A percentile compares a stretch with the other conserved stretches of the same genome.
Evolutionary conservation across 2,888 invertebrate species (phyloP).

Genomic region (Rhagophthalmus giganteus): DNA sequence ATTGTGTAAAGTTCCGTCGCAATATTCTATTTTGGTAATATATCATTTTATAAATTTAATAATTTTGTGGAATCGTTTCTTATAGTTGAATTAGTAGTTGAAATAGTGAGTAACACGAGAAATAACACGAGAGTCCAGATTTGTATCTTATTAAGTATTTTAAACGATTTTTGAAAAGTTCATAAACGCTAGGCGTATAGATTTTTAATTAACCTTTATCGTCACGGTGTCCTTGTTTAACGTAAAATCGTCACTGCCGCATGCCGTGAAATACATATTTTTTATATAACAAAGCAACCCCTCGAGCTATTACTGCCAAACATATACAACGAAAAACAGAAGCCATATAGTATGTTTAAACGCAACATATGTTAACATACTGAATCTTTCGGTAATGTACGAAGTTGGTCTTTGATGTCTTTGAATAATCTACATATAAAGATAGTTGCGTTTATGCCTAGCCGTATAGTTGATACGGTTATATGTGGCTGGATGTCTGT

Average conservation of each 20-base stretch:
- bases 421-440: conserved; percentile 9
- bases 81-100: no score
- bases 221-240: neutral
- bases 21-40: no score
- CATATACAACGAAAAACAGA: neutral
- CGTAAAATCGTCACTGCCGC: no score
- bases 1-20: no score
- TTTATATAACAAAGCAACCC: neutral
- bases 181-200: no score
- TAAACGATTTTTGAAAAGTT: no score
- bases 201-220: neutral
- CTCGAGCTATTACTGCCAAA: neutral
- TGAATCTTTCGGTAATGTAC: conserved; percentile 1
- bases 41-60: no score
- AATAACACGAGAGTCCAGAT: no score
- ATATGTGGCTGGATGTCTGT: conserved; percentile 14
- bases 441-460: conserved; percentile 3
- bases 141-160: no score
- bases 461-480: conserved; percentile 9
- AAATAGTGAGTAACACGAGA: no score
- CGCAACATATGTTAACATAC: neutral
- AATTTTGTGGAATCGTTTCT: no score
- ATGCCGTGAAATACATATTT: neutral
- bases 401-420: conserved; percentile 16
- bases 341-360: conserved; percentile 1